phyloP scores from a whole-genome alignment of 37 sponge, comb jelly and placozoan species.

The Theonella swinhoei region DNA sequence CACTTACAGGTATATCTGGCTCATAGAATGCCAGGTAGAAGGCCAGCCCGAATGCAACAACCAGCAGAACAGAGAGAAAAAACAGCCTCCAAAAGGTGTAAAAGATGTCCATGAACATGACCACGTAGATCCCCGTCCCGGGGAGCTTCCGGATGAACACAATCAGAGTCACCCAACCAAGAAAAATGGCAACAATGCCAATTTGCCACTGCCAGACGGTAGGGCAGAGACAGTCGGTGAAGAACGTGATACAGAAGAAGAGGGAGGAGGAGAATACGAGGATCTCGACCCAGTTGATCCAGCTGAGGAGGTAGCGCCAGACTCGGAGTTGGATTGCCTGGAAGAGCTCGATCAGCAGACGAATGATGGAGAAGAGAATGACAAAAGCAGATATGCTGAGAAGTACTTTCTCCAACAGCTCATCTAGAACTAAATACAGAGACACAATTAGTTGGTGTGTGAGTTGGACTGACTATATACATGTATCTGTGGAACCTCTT shows the following conservation, averaged over 20 bases:
- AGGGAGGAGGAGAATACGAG: conserved; percentile 35
- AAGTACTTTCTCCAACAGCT: not conserved
- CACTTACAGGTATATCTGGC: conserved; percentile 27
- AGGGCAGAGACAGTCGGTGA: conserved; percentile 45
- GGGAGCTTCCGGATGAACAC: conserved; percentile 81
- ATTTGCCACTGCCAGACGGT: conserved; percentile 93
- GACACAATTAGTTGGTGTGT: too few relatives aligned
- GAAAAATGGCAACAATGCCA: conserved; percentile 84
- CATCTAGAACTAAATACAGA: not conserved
- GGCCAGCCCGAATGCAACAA: conserved; percentile 87
- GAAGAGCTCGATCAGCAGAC: conserved; percentile 55
- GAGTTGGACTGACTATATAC: too few relatives aligned
- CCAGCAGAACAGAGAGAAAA: conserved; percentile 75
- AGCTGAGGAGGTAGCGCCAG: conserved; percentile 39
- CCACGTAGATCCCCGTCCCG: conserved; percentile 89
- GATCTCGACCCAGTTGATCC: conserved; percentile 70
- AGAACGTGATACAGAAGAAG: conserved; percentile 49
- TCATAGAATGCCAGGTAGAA: conserved; percentile 89
- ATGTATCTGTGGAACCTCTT: too few relatives aligned
- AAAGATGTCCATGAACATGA: conserved; percentile 95
- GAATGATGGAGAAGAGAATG: conserved; percentile 48
- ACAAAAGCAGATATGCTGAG: conserved; percentile 25
- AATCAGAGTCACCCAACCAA: conserved; percentile 90
- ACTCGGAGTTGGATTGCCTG: conserved; percentile 57
- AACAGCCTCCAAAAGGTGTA: conserved; percentile 85